phyloP scores from a whole-genome alignment of 2,888 invertebrate genomes.

The Panorpa germanica region DNA sequence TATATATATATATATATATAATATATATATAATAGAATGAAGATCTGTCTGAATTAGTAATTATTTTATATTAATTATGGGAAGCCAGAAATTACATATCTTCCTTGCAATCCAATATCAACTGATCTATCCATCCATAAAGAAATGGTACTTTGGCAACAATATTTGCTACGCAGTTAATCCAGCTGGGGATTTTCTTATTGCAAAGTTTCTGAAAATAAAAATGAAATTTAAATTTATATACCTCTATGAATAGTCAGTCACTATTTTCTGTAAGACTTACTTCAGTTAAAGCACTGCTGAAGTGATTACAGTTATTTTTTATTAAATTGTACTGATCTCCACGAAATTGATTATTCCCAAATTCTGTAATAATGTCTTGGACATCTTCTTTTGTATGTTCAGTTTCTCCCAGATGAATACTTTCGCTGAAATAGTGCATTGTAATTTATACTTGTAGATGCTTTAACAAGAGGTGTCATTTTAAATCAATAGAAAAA shows the following conservation, averaged over 20 bases:
- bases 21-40: too few relatives aligned
- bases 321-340: slow-evolving; percentile 97
- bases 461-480: slow-evolving; percentile 3
- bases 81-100: slow-evolving; percentile 65
- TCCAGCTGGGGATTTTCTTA: slow-evolving; percentile 94
- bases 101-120: slow-evolving; percentile 96
- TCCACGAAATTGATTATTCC: slow-evolving; percentile 92
- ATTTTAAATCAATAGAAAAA: too few relatives aligned
- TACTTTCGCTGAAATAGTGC: slow-evolving; percentile 58
- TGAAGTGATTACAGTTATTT: slow-evolving; percentile 98
- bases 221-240: slow-evolving; percentile 7
- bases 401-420: slow-evolving; percentile 92
- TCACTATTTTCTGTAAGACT: slow-evolving; percentile 15
- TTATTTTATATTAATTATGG: too few relatives aligned
- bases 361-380: slow-evolving; percentile 76
- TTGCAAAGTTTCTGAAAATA: slow-evolving; percentile 73
- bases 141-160: slow-evolving; percentile 98
- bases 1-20: too few relatives aligned
- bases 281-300: slow-evolving; percentile 77
- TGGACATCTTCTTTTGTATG: slow-evolving; percentile 89
- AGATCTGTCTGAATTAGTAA: too few relatives aligned
- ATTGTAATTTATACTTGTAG: slow-evolving; percentile 1
- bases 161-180: slow-evolving; percentile 93
- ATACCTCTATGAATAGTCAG: slow-evolving; percentile 3
- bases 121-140: slow-evolving; percentile 85